A percentile compares a stretch with the other conserved stretches of the same genome.
phyloP scores from a whole-genome alignment of 1,140 invertebrate species.

The Sinonovacula constricta region DNA sequence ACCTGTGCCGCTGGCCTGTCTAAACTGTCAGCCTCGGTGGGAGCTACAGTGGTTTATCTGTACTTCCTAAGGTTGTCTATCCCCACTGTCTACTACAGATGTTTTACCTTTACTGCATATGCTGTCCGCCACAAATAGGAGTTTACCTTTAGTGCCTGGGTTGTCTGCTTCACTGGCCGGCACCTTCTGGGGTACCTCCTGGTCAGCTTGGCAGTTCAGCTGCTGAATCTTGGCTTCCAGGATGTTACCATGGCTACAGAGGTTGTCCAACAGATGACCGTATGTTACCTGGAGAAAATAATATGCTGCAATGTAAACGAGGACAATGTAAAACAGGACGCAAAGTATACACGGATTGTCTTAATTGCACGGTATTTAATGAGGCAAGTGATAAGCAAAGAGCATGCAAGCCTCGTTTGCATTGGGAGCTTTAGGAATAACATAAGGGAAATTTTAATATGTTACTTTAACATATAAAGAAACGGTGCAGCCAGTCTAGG shows the following conservation, averaged over 20 bases:
- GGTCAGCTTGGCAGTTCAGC: constrained; percentile 51
- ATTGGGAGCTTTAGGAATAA: constrained; percentile 25
- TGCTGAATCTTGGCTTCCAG: constrained; percentile 65
- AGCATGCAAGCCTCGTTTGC: background rate
- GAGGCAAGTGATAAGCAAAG: background rate
- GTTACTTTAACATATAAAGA: background rate
- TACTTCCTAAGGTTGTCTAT: no score
- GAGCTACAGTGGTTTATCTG: no score
- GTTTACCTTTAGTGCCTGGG: no score
- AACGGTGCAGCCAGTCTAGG: no score
- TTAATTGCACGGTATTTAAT: background rate
- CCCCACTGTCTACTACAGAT: no score
- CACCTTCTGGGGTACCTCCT: constrained; percentile 44
- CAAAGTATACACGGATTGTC: background rate
- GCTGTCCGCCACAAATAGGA: no score
- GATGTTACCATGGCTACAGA: constrained; percentile 59
- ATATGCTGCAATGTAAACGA: background rate
- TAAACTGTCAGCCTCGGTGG: no score
- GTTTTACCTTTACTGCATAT: no score
- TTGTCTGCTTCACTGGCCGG: background rate
- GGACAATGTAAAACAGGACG: no score
- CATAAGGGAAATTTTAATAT: background rate
- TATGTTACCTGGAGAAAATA: constrained; percentile 54
- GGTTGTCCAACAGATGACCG: constrained; percentile 45
- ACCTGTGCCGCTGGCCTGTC: no score